These are phyloP conservation scores for Perca flavescens DNA, from an alignment of 2,113 vertebrate species.

Conservation along the genomic window DNA sequence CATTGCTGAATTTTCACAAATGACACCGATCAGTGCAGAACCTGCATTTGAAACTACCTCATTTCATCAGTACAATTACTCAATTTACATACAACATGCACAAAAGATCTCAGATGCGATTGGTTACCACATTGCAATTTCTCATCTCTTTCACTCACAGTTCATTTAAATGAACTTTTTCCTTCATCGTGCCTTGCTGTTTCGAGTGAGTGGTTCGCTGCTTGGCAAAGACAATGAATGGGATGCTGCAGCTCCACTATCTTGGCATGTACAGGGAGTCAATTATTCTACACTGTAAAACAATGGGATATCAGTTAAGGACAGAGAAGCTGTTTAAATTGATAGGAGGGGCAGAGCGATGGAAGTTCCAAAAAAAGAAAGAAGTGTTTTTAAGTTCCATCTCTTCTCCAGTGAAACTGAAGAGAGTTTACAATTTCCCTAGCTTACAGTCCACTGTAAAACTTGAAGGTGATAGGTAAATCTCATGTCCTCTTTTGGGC, in stretches of 20 bases:
- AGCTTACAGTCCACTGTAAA: neutral
- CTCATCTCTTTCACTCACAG: slow-evolving; percentile 1
- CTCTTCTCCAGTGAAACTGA: neutral
- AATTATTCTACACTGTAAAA: slow-evolving; percentile 33
- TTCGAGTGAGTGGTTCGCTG: neutral
- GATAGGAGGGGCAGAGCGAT: neutral
- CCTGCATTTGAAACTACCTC: neutral
- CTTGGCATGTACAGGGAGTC: neutral
- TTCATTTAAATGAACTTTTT: slow-evolving; percentile 13
- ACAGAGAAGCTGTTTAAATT: neutral
- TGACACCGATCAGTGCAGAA: neutral
- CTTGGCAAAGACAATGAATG: slow-evolving; percentile 3
- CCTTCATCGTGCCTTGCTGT: neutral
- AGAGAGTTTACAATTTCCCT: neutral
- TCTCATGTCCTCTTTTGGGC: neutral
- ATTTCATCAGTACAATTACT: slow-evolving; percentile 2
- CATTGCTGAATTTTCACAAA: slow-evolving; percentile 3
- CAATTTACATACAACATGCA: neutral
- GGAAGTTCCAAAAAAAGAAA: slow-evolving; percentile 1
- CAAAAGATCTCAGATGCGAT: slow-evolving; percentile 8
- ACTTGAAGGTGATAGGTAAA: neutral
- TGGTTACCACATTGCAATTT: neutral
- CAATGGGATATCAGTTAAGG: slow-evolving; percentile 17
- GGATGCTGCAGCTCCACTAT: slow-evolving; percentile 1
- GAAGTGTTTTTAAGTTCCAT: neutral